Percentiles rank a stretch among this genome's conserved stretches.
Conservation (phyloP, 1,140 invertebrate species). For the Homarus americanus region DNA sequence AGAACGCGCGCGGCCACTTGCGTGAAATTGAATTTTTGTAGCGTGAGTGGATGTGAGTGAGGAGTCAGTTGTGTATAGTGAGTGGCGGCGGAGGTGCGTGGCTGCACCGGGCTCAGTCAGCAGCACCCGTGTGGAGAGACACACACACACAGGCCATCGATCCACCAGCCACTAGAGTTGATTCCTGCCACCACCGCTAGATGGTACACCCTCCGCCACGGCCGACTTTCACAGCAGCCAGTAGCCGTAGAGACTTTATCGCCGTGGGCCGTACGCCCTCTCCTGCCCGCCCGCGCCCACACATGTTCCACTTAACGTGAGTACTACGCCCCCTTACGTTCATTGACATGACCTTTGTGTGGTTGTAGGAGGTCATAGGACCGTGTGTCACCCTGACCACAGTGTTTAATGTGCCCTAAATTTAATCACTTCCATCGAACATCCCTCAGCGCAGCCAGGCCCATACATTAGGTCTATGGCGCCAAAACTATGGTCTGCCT, state of each 20-base stretch:
- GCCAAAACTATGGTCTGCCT: conserved; percentile 14
- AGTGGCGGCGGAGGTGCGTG: conserved; percentile 63
- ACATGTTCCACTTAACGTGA: conserved; percentile 62
- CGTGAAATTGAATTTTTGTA: conserved; percentile 73
- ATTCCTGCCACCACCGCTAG: conserved; percentile 39
- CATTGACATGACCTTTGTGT: neutral
- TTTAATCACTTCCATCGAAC: neutral
- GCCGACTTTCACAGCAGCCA: conserved; percentile 47
- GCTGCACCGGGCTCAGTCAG: conserved; percentile 40
- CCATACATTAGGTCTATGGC: conserved; percentile 34
- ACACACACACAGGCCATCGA: conserved; percentile 38
- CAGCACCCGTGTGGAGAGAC: conserved; percentile 17
- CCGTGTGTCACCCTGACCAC: neutral
- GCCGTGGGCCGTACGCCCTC: conserved; percentile 57
- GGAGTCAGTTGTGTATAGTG: conserved; percentile 63
- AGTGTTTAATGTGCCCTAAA: neutral
- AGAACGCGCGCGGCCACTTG: conserved; percentile 65
- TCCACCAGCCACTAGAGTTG: conserved; percentile 55
- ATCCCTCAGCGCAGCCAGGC: neutral
- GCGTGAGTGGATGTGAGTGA: conserved; percentile 54
- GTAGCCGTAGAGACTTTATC: conserved; percentile 60
- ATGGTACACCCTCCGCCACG: conserved; percentile 49
- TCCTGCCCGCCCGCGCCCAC: conserved; percentile 60
- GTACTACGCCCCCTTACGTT: conserved; percentile 10
- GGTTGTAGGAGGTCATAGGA: neutral